Base-by-base conservation (phyloP, 1,140 invertebrate species). In the Drosophila tani region DNA sequence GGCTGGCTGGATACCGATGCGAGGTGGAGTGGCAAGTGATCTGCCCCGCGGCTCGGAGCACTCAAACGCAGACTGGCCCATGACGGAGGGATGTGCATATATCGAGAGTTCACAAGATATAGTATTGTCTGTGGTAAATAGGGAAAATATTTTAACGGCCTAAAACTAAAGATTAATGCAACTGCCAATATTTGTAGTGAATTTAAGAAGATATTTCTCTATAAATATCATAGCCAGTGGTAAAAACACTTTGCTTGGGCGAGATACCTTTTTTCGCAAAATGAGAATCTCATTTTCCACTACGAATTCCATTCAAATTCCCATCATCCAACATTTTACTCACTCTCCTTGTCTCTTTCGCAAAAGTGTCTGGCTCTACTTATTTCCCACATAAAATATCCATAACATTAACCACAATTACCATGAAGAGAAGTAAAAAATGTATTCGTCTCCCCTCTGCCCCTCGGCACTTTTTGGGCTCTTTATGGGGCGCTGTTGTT, bases 321-420 rank as follows among this genome's bases (percentile, higher is more conserved):
- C 58, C 46, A 64, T 50, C 65, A 68, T 68, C 45, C 59, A 65
- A 45, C 66, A 59, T 66, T 66, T 59, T 43, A 35, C 56, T 14
- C 55, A 35, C 41, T 66, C 41, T 17, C 15, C 53, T 41, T 21
- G 17, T 27, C 40, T 60, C 41, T 46, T 32, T 29, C n/a, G 11
- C 58, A 40, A 47, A 49, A 43, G 15, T 24, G 17, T 50, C 35
- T 46, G 45, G 43, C 19, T 41, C 24, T 66, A 24, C 46, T 47
- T 67, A 35, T 64, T 86, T 87, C 75, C 79, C 83, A 79, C 82
- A 85, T 85, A 86, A 85, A 86, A 85, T 86, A 87, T 85, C 82
- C 82, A 84, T 80, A 84, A 84, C 81, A 84, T 84, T 84, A 84
- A 84, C 81, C 81, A 80, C 81, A 84, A 84, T 84, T 84, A 84